A percentile compares a stretch with the other conserved stretches of the same genome.
These are phyloP conservation scores for Pseudonaja textilis DNA, from an alignment of 2,113 vertebrate species.

Conservation along the genomic window DNA sequence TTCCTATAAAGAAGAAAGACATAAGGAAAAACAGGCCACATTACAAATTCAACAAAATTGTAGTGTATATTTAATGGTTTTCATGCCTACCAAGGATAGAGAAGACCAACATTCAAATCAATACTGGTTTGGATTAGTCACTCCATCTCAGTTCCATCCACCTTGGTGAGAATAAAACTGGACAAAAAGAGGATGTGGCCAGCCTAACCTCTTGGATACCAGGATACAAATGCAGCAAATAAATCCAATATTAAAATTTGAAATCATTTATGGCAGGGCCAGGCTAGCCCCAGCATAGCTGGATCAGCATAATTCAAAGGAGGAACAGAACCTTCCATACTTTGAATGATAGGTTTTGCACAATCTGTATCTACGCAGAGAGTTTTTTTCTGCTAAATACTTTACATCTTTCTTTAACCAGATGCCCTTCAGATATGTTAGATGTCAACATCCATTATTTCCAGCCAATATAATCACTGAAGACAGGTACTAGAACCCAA, in stretches of 20 bases:
- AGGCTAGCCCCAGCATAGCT: background rate
- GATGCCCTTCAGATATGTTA: background rate
- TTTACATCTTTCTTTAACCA: background rate
- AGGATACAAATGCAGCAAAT: background rate
- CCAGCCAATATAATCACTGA: background rate
- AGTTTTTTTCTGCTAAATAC: background rate
- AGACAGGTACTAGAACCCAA: background rate
- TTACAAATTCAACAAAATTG: background rate
- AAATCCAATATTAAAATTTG: background rate
- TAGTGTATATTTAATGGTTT: background rate
- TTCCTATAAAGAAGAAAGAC: slow-evolving; percentile 72
- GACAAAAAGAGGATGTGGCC: background rate
- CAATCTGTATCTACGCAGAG: background rate
- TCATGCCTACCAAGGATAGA: background rate
- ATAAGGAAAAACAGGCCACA: background rate
- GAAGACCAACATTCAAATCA: background rate
- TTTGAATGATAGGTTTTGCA: background rate
- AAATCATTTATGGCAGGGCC: background rate
- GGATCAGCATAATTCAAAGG: background rate
- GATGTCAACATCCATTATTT: background rate
- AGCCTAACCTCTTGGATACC: background rate
- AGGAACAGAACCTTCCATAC: background rate
- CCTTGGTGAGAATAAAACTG: background rate
- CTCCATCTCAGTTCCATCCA: background rate
- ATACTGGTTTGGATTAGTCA: background rate